A percentile compares a stretch with the other conserved stretches of the same genome.
phyloP scores from a whole-genome alignment of 1,140 invertebrate genomes.

The Ostrea edulis region DNA sequence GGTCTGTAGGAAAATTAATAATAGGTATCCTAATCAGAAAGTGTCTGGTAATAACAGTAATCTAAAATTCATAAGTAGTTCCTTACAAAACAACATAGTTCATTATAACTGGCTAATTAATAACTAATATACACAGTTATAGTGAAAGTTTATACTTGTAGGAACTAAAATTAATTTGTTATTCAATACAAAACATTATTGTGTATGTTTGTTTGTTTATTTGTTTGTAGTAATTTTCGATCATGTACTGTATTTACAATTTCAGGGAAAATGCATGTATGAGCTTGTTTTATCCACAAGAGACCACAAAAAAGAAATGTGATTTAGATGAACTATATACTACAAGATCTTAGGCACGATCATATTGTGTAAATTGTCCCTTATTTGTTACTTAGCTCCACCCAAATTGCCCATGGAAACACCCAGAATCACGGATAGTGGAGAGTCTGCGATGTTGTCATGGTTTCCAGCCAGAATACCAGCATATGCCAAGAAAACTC shows the following conservation, averaged over 20 bases:
- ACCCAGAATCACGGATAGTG: constrained; percentile 93
- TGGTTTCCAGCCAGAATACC: constrained; percentile 91
- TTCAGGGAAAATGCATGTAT: too few relatives aligned
- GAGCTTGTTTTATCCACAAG: too few relatives aligned
- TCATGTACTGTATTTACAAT: too few relatives aligned
- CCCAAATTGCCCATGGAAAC: constrained; percentile 85
- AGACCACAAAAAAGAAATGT: too few relatives aligned
- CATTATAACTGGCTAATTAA: not conserved
- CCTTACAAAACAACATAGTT: not conserved
- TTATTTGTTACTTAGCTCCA: constrained; percentile 84
- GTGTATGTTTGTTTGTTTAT: too few relatives aligned
- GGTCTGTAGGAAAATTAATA: not conserved
- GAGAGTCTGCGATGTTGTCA: constrained; percentile 87
- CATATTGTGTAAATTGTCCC: too few relatives aligned
- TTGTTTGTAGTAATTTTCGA: too few relatives aligned
- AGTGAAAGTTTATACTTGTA: too few relatives aligned
- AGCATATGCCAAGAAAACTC: constrained; percentile 72
- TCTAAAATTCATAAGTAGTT: not conserved
- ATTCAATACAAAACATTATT: too few relatives aligned
- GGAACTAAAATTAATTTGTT: too few relatives aligned
- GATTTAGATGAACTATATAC: too few relatives aligned
- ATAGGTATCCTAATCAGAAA: constrained; percentile 1
- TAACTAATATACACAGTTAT: not conserved
- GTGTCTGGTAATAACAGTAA: not conserved
- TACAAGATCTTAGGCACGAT: too few relatives aligned